Evolutionary conservation across 2,797 vertebrate species (phyloP).

Genomic region (Spondyliosoma cantharus): DNA sequence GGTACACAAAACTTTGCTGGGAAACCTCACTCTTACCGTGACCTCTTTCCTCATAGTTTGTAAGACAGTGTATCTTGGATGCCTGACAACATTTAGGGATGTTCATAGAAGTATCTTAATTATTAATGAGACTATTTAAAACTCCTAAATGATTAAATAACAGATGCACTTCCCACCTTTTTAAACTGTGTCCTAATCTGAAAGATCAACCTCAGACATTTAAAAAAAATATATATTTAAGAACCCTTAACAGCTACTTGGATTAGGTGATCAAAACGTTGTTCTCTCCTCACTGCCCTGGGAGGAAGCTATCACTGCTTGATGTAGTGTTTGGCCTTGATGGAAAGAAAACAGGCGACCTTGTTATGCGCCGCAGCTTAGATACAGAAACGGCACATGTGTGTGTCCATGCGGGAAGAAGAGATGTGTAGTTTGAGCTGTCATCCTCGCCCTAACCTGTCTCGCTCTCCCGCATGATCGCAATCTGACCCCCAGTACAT

Average conservation of each 20-base stretch:
- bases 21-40: neutral
- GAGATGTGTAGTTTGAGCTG: neutral
- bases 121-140: slow-evolving; percentile 20
- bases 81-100: slow-evolving; percentile 1
- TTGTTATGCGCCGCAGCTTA: slow-evolving; percentile 29
- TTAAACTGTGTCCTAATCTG: neutral
- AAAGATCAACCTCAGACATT: neutral
- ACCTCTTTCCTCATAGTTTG: neutral
- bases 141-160: neutral
- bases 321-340: slow-evolving; percentile 37
- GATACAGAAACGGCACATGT: neutral
- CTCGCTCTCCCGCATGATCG: neutral
- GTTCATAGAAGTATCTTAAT: neutral
- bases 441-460: neutral
- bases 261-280: slow-evolving; percentile 35
- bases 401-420: neutral
- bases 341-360: slow-evolving; percentile 37
- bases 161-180: neutral
- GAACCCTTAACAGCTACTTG: no score
- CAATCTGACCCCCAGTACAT: neutral
- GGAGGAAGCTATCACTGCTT: slow-evolving; percentile 20
- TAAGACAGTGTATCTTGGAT: neutral
- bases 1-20: slow-evolving; percentile 80
- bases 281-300: slow-evolving; percentile 5
- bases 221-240: no score